Evolutionary conservation across 92 coral and sea anemone genomes (phyloP), one percentile per base, ranked within the genome.

Genomic region (Porites lobata): DNA sequence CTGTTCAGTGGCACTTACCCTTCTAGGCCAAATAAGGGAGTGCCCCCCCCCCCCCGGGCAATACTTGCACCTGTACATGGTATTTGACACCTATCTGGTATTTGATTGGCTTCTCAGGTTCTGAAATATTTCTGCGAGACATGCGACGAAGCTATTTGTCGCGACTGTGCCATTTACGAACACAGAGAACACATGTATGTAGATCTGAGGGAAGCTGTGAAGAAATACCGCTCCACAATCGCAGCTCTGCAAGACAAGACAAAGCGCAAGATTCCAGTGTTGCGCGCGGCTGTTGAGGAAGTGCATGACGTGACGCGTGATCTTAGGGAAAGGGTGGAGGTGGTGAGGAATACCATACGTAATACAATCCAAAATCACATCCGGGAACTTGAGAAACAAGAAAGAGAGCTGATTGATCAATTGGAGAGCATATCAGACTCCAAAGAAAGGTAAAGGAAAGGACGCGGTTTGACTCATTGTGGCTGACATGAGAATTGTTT

Each of bases 141-240:
- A 1, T 95, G 98, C 72, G 98, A 95, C 82, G 96, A 95, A 77
- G 98, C 98, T 0, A 95, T 95, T 8, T 95, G 98, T 9, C 98
- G 98, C 51, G 98, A 95, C 85, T 95, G 98, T 78, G 98, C 98
- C 63, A 95, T 95, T 77, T 95, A 95, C 86, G 98, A 95, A 58
- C 98, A 95, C 91, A 81, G 98, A 59, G 98, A 95, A 21, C 98
- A 95, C 80, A 88, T 95, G 64, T 95, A 95, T 52, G 98, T 95
- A 29, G 98, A 93, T 82, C 86, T 95, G 6, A 93, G 89, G 69
- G 94, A 95, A 54, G 98, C 98, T 6, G 96, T 95, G 14, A 95
- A 95, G 88, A 91, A 89, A 71, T 95, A 95, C 78, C 93, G 98
- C 17, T 90, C 93, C 7, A 71, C 94, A 29, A 84, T 95, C 87